phyloP scores from a whole-genome alignment of 2,888 invertebrate species.

The Pogonocherus hispidulus region DNA sequence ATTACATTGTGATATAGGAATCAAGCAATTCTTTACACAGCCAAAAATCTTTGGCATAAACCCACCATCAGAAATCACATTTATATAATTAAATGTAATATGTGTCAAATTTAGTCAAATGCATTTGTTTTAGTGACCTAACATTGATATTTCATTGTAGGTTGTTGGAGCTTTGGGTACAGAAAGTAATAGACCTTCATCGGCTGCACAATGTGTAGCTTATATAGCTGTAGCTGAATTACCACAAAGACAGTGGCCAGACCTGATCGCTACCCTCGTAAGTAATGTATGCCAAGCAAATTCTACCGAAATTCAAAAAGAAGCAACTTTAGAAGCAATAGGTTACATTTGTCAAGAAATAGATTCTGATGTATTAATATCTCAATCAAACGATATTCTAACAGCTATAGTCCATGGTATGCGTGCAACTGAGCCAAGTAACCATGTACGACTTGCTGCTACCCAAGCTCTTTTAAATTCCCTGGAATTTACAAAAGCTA shows the following conservation, averaged over 20 bases:
- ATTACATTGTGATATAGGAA: too few relatives aligned
- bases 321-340: slow-evolving; percentile 97
- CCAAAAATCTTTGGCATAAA: too few relatives aligned
- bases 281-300: slow-evolving; percentile 89
- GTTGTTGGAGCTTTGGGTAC: slow-evolving; percentile 95
- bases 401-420: slow-evolving; percentile 95
- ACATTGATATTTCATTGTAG: slow-evolving; percentile 69
- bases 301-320: slow-evolving; percentile 94
- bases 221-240: slow-evolving; percentile 98
- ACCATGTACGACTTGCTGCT: slow-evolving; percentile 95
- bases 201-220: slow-evolving; percentile 99
- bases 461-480: slow-evolving; percentile 97
- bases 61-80: too few relatives aligned
- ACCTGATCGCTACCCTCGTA: slow-evolving; percentile 88
- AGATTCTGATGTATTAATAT: slow-evolving; percentile 90
- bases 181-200: slow-evolving; percentile 94
- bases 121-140: too few relatives aligned
- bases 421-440: slow-evolving; percentile 93
- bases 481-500: slow-evolving; percentile 97
- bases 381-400: slow-evolving; percentile 95
- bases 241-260: slow-evolving; percentile 92
- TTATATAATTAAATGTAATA: too few relatives aligned
- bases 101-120: too few relatives aligned
- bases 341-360: slow-evolving; percentile 99
- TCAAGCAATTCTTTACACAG: too few relatives aligned